Evolutionary conservation across 1,140 invertebrate species (phyloP).

Genomic region (Meloidogyne floridensis): DNA sequence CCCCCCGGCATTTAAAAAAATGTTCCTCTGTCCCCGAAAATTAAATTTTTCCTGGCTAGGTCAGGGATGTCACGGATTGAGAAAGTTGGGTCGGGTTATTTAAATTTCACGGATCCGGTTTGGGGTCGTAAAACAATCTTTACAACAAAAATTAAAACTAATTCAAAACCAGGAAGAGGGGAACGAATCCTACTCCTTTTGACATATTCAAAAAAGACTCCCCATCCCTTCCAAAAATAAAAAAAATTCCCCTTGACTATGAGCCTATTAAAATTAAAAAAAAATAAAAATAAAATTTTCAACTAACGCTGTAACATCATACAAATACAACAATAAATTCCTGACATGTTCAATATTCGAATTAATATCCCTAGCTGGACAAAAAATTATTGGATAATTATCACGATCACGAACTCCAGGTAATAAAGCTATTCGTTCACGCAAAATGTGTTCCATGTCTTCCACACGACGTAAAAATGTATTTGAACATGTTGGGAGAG

Average conservation of each 20-base stretch:
- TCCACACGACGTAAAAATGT: conserved; percentile 31
- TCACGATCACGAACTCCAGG: conserved; percentile 37
- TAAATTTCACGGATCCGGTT: too few species aligned
- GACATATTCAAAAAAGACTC: too few species aligned
- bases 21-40: too few species aligned
- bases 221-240: too few species aligned
- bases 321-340: conserved; percentile 39
- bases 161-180: background rate
- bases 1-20: too few species aligned
- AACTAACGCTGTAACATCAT: conserved; percentile 34
- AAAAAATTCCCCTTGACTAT: too few species aligned
- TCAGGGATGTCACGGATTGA: too few species aligned
- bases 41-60: too few species aligned
- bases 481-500: conserved; percentile 21
- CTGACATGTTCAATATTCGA: conserved; percentile 34
- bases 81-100: too few species aligned
- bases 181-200: too few species aligned
- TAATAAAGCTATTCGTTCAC: conserved; percentile 39
- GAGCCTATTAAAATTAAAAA: background rate
- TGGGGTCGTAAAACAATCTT: too few species aligned
- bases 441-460: conserved; percentile 40
- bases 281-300: background rate
- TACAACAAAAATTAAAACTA: background rate
- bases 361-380: conserved; percentile 33
- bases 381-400: conserved; percentile 35